Base-by-base conservation (phyloP, 2,113 vertebrate species). In the Gila orcuttii region DNA sequence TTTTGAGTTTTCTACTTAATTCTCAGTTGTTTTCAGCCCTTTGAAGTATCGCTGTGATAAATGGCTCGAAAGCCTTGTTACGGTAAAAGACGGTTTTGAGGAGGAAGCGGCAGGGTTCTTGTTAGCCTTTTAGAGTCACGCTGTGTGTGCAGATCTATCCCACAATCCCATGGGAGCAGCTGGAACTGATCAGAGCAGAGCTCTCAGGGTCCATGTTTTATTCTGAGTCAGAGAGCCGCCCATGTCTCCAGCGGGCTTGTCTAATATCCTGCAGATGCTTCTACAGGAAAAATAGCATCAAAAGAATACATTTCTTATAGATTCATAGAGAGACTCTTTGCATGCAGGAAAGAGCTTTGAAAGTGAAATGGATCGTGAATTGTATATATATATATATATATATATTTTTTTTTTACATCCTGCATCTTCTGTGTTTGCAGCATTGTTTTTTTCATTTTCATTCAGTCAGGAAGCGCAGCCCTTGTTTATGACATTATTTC, bases 221-320 rank as follows among this genome's bases (percentile, higher is more conserved):
- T 76, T 82, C 45, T 47, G 47, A 77, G 75, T 50, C n/a, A 68
- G 42, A 47, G 23, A 75, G 69, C 8, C 1, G 2, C 74, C 57
- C 31, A 73, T 42, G 21, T 84, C 78, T 85, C 47, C 45, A 71
- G 21, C 19, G n/a, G 78, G 33, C 57, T 86, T 45, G 25, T 47
- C 50, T 78, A 86, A 85, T 31, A 80, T 60, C 15, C 19, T 81
- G 9, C 81, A 87, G 15, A 84, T 50, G 39, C 45, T 9, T 75
- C 21, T 25, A 45, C 17, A 23, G 12, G 79, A 84, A 42, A 68
- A 75, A 25, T 82, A 75, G 57, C 33, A 79, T 25, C n/a, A 21
- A 62, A 84, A 83, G 10, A 84, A 80, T 45, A 45, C 1, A 69
- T 77, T 69, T 47, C 3, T n/a, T 57, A 11, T n/a, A 9, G 33